Percentiles rank a stretch among this genome's conserved stretches.
Evolutionary conservation across 2,888 invertebrate genomes (phyloP).

Genomic region (Aelia acuminata): DNA sequence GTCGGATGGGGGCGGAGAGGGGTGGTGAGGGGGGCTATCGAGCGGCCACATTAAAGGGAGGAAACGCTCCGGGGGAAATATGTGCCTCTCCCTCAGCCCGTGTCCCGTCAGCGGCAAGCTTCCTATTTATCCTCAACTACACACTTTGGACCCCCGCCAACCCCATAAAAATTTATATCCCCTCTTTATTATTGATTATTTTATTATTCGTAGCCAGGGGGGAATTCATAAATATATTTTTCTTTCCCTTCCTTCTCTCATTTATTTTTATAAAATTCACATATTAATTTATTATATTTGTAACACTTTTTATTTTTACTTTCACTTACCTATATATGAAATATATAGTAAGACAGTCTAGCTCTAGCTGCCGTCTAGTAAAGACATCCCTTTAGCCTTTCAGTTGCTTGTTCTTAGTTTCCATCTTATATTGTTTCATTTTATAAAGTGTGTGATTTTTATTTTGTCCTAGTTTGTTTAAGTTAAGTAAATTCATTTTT

Average conservation of each 20-base stretch:
- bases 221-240: not conserved
- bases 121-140: constrained; percentile 52
- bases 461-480: too few relatives aligned
- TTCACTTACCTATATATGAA: too few relatives aligned
- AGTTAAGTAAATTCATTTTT: too few relatives aligned
- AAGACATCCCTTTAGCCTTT: too few relatives aligned
- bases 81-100: constrained; percentile 31
- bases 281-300: not conserved
- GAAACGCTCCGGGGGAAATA: constrained; percentile 44
- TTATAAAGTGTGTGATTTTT: too few relatives aligned
- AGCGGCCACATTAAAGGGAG: constrained; percentile 45
- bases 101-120: constrained; percentile 48
- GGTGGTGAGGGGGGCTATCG: not conserved
- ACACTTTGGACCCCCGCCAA: constrained; percentile 50
- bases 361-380: too few relatives aligned
- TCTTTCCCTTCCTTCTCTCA: not conserved
- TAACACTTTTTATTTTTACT: too few relatives aligned
- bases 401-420: too few relatives aligned
- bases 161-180: constrained; percentile 53
- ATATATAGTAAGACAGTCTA: too few relatives aligned
- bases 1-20: not conserved
- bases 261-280: not conserved
- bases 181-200: constrained; percentile 57
- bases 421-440: too few relatives aligned
- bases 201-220: not conserved